These are phyloP conservation scores for Catalaphyllia jardinei DNA, from an alignment of 64 coral and sea anemone genomes.

Conservation along the genomic window DNA sequence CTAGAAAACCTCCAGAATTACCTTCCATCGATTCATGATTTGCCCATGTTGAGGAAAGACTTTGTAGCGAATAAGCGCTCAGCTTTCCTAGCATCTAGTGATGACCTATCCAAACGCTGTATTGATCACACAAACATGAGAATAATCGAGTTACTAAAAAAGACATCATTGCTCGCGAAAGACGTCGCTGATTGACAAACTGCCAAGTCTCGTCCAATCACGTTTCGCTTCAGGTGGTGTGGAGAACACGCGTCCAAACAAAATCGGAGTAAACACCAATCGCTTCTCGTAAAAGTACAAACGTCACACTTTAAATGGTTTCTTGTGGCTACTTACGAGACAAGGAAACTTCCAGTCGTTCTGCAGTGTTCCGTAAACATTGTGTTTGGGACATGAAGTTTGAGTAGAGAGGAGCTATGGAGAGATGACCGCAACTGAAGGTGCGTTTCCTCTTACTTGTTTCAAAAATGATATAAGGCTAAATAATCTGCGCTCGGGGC, in stretches of 20 bases:
- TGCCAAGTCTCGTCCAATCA: neutral
- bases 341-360: neutral
- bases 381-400: neutral
- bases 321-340: neutral
- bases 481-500: too few relatives aligned
- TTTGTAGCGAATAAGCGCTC: too few relatives aligned
- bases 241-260: too few relatives aligned
- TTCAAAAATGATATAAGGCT: neutral
- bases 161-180: neutral
- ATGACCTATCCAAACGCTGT: neutral
- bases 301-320: neutral
- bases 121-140: neutral
- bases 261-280: neutral
- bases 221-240: neutral
- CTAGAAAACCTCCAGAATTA: too few relatives aligned
- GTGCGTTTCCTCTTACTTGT: neutral
- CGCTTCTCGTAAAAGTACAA: neutral
- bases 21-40: too few relatives aligned
- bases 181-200: neutral
- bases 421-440: neutral
- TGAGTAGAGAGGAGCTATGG: neutral
- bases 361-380: neutral
- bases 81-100: too few relatives aligned
- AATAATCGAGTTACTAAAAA: neutral
- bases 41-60: too few relatives aligned